Conservation (phyloP, 64 coral and sea anemone genomes). For the Montipora sp. region DNA sequence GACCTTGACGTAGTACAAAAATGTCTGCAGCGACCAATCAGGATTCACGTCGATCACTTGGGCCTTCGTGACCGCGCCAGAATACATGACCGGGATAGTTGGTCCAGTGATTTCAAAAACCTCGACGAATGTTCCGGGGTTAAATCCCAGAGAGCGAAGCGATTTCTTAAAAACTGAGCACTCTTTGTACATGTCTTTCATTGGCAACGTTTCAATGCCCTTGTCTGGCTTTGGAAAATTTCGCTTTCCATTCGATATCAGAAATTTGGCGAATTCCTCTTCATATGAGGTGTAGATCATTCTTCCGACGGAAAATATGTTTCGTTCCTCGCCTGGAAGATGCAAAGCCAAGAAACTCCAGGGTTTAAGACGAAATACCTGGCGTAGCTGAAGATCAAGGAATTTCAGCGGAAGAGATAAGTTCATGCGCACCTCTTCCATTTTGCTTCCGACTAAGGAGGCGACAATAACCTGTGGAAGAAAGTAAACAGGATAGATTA, state of each 20-base stretch:
- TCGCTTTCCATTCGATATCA: slow-evolving; percentile 48
- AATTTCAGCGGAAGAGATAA: slow-evolving; percentile 15
- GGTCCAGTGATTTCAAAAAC: slow-evolving; percentile 70
- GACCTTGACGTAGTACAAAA: slow-evolving; percentile 52
- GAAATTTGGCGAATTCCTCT: slow-evolving; percentile 44
- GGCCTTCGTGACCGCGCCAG: slow-evolving; percentile 36
- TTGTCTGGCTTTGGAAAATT: slow-evolving; percentile 50
- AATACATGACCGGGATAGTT: slow-evolving; percentile 62
- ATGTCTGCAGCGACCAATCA: slow-evolving; percentile 40
- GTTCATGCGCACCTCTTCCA: slow-evolving; percentile 30
- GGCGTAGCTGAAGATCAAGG: slow-evolving; percentile 40
- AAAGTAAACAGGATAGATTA: background rate
- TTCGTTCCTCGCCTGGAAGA: slow-evolving; percentile 17
- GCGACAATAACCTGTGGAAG: slow-evolving; percentile 25
- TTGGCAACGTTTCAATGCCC: slow-evolving; percentile 2
- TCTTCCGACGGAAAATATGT: slow-evolving; percentile 26
- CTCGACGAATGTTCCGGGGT: slow-evolving; percentile 40
- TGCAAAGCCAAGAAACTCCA: slow-evolving; percentile 41
- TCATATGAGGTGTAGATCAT: slow-evolving; percentile 43
- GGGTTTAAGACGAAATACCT: slow-evolving; percentile 33
- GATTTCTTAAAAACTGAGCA: slow-evolving; percentile 45
- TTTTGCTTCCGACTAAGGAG: slow-evolving; percentile 38
- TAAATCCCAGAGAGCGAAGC: slow-evolving; percentile 27
- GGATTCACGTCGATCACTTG: slow-evolving; percentile 64
- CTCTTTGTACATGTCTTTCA: slow-evolving; percentile 52